These are phyloP conservation scores for Muscicapa comitata DNA, from an alignment of 2,797 vertebrate species.

Conservation along the genomic window DNA sequence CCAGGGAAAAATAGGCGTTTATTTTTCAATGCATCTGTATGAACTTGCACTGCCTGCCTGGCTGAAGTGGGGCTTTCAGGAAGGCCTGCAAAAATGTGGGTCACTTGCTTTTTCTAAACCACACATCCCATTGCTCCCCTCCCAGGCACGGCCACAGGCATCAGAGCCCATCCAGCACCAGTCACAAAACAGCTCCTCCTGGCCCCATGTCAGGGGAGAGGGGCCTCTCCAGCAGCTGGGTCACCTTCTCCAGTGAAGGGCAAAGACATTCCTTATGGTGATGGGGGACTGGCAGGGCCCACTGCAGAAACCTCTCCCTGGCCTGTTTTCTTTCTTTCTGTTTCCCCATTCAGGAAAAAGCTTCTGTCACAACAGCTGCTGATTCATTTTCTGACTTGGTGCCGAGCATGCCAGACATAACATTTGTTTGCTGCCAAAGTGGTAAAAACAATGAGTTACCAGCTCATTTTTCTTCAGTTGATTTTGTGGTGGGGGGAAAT, in stretches of 20 bases:
- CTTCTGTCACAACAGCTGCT: slow-evolving; percentile 69
- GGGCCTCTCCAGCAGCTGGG: accelerated
- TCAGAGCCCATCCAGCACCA: not conserved
- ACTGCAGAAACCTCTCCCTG: not conserved
- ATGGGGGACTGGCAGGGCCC: not conserved
- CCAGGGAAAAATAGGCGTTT: not conserved
- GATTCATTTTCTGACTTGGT: slow-evolving; percentile 69
- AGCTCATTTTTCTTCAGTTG: slow-evolving; percentile 52
- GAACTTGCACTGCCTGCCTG: not conserved
- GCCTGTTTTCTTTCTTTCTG: slow-evolving; percentile 51
- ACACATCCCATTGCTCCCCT: not conserved
- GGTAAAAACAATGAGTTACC: slow-evolving; percentile 64
- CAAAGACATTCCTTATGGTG: not conserved
- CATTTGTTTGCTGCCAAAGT: slow-evolving; percentile 63
- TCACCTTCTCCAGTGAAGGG: not conserved
- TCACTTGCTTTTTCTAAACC: not conserved
- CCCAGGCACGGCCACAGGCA: accelerated
- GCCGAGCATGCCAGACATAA: slow-evolving; percentile 67
- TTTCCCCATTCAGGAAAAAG: slow-evolving; percentile 66
- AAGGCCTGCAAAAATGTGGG: not conserved
- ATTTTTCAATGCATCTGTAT: accelerated
- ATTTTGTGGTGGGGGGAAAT: not conserved
- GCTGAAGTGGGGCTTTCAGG: accelerated
- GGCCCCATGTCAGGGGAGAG: accelerated
- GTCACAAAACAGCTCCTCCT: not conserved